Evolutionary conservation across 2,113 vertebrate genomes (phyloP).

Genomic region (Panthera tigris): DNA sequence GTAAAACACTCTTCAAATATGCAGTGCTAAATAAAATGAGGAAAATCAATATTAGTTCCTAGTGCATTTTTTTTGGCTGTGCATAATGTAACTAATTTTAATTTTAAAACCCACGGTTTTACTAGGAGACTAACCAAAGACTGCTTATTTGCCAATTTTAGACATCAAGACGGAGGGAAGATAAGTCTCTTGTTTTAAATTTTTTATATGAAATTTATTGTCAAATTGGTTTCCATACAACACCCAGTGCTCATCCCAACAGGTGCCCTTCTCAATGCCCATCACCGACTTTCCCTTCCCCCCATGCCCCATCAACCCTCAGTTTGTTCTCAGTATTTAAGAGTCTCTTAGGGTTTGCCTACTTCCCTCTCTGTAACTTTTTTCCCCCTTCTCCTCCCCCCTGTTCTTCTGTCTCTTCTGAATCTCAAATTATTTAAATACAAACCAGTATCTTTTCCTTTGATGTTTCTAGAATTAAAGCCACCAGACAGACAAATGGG

Average conservation of each 20-base stretch:
- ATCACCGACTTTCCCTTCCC: too few relatives aligned
- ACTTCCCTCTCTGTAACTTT: too few relatives aligned
- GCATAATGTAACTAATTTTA: conserved; percentile 23
- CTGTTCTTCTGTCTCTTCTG: background rate
- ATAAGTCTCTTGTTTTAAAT: background rate
- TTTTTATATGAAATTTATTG: too few relatives aligned
- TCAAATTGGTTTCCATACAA: too few relatives aligned
- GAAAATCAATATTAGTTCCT: conserved; percentile 27
- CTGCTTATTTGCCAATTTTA: background rate
- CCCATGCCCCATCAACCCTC: too few relatives aligned
- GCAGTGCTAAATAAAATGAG: background rate
- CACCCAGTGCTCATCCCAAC: too few relatives aligned
- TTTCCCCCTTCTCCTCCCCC: too few relatives aligned
- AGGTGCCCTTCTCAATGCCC: too few relatives aligned
- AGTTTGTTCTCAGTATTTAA: too few relatives aligned
- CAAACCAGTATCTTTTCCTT: background rate
- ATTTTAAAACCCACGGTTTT: background rate
- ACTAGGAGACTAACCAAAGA: background rate
- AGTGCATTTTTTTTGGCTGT: background rate
- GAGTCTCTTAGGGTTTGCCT: too few relatives aligned
- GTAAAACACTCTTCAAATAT: background rate
- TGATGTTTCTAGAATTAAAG: background rate
- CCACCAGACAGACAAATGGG: background rate
- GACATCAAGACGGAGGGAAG: background rate
- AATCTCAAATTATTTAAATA: background rate